Evolutionary conservation across 1,140 invertebrate genomes (phyloP), one percentile per base, ranked within the genome.

Genomic region (Orius insidiosus): DNA sequence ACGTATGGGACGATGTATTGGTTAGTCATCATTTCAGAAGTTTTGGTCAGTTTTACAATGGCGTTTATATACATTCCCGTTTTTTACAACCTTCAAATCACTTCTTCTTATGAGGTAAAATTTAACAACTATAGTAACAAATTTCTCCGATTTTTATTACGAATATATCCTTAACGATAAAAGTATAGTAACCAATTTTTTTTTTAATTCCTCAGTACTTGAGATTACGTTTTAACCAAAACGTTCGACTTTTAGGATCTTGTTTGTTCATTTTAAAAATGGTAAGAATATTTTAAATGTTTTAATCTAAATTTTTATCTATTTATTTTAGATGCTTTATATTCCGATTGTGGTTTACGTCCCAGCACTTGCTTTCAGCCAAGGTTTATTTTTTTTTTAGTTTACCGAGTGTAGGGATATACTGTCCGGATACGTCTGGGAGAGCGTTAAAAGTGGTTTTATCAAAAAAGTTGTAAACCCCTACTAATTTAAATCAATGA

Each of bases 1-100:
- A 75, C 79, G 1, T 86, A 84, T 57, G 87, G 86, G 0, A 84
- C 80, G 0, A 80, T 87, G 58, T 75, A 80, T 49, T 78, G 74
- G 69, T 67, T 75, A 52, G 67, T 79, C 18, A 64, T 80, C 1
- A 58, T 78, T 14, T 70, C 75, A 1, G 78, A 83, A 58, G 66
- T 71, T 51, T 64, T 84, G 3, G 78, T 84, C 2, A 78, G 80
- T 11, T 47, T 81, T 2, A 74, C 75, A 0, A 78, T 88, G 55
- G 72, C 76, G 4, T 62, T 69, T 18, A 68, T 85, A 10, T 89
- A 85, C 55, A 68, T 93, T 13, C 88, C 88, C 1, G 80, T 92
- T 0, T 92, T 92, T 64, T 89, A 83, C 57, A 74, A 75, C 40
- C 68, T 90, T 2, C 72, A 81, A 59, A 75, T 83, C 30, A 85